Evolutionary conservation across 2,797 vertebrate species (phyloP).

Genomic region (Chelidonichthys spinosus): DNA sequence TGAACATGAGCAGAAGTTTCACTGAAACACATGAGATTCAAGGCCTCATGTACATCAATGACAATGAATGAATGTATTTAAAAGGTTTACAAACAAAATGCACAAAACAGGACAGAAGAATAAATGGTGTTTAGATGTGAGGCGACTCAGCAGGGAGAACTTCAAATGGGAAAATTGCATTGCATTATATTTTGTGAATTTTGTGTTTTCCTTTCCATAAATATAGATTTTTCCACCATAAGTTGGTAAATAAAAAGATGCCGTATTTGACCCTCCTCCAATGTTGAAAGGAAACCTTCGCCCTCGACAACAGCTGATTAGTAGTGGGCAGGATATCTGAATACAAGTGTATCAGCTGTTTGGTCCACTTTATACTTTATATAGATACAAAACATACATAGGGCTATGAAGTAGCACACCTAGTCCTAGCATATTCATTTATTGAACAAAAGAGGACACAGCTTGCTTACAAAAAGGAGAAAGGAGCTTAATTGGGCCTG

Average conservation of each 20-base stretch:
- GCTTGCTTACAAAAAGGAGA: constrained; percentile 22
- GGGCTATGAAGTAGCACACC: background rate
- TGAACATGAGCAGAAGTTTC: background rate
- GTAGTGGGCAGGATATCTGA: background rate
- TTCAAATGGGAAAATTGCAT: no score
- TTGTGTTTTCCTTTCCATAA: no score
- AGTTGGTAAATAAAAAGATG: no score
- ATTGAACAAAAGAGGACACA: constrained; percentile 1
- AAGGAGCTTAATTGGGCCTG: constrained; percentile 30
- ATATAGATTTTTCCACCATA: no score
- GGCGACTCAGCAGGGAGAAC: no score
- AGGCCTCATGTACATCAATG: background rate
- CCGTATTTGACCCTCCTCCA: no score
- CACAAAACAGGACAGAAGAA: no score
- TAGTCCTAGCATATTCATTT: background rate
- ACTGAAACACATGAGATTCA: background rate
- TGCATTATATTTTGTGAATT: no score
- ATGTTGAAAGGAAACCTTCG: no score
- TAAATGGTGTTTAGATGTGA: no score
- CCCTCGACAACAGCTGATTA: background rate
- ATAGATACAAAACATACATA: background rate
- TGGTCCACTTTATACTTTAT: background rate
- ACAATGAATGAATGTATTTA: no score
- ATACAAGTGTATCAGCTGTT: background rate
- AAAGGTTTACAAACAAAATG: no score